Conservation (phyloP, 2,797 vertebrate species). For the Atherinosoma microstoma region DNA sequence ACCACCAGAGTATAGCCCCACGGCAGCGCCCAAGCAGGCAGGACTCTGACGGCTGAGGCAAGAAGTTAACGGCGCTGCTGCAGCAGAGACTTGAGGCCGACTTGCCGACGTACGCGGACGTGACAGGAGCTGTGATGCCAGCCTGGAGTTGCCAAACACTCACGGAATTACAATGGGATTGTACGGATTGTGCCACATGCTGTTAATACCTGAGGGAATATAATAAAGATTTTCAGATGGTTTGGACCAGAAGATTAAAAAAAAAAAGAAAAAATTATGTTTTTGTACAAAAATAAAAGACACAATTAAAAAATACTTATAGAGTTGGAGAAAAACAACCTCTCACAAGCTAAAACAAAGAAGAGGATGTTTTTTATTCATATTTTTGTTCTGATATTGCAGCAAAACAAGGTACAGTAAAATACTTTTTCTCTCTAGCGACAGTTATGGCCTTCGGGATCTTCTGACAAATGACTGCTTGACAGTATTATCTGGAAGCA, state of each 20-base stretch:
- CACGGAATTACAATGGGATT: conserved; percentile 68
- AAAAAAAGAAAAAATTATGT: conserved; percentile 46
- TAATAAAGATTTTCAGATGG: conserved; percentile 61
- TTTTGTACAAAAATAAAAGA: conserved; percentile 72
- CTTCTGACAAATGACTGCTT: conserved; percentile 86
- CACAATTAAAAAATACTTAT: conserved; percentile 61
- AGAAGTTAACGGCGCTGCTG: conserved; percentile 38
- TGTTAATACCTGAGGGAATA: conserved; percentile 72
- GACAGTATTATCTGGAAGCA: conserved; percentile 86
- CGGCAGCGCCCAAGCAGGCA: conserved; percentile 42
- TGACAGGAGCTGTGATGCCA: conserved; percentile 58
- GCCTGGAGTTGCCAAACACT: conserved; percentile 62
- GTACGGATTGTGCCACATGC: conserved; percentile 62
- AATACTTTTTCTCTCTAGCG: conserved; percentile 70
- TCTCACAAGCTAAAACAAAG: conserved; percentile 63
- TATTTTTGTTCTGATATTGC: conserved; percentile 78
- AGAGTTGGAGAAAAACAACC: conserved; percentile 70
- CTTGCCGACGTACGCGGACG: conserved; percentile 53
- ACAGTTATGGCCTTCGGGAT: conserved; percentile 78
- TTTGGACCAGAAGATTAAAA: conserved; percentile 45
- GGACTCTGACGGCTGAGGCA: conserved; percentile 58
- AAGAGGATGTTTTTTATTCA: conserved; percentile 65
- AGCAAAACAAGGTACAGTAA: conserved; percentile 73
- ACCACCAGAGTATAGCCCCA: conserved; percentile 99
- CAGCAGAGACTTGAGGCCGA: conserved; percentile 56